Conservation (phyloP, 2,888 invertebrate species). For the Athrips mouffetella region DNA sequence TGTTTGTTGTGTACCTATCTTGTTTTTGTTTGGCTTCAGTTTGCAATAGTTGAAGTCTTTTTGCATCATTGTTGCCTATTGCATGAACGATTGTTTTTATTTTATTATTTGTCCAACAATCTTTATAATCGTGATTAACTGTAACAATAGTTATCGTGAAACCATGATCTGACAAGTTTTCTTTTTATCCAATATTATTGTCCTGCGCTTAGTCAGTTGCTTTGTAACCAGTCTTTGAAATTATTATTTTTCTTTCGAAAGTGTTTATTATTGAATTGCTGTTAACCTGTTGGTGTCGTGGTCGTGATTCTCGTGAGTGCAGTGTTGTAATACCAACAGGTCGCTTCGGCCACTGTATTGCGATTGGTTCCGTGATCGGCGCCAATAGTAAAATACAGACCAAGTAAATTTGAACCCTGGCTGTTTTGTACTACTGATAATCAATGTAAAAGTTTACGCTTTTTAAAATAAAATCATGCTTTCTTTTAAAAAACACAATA, state of each 20-base stretch:
- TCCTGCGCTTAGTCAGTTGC: not conserved
- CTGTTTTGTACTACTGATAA: not conserved
- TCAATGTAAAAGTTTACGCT: too few species aligned
- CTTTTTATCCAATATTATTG: not conserved
- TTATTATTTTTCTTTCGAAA: not conserved
- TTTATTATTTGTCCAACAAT: too few species aligned
- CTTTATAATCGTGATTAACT: too few species aligned
- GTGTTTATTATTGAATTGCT: not conserved
- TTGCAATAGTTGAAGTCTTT: too few species aligned
- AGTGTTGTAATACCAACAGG: not conserved
- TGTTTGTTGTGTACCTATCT: not conserved
- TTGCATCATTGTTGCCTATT: too few species aligned
- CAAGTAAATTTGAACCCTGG: not conserved
- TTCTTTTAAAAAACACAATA: too few species aligned
- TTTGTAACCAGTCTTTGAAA: too few species aligned
- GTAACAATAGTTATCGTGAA: not conserved
- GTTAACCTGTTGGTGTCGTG: slow-evolving; percentile 1
- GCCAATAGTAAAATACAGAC: not conserved
- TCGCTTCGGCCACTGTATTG: slow-evolving; percentile 7
- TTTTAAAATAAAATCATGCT: too few species aligned
- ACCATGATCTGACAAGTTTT: not conserved
- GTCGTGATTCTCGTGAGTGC: slow-evolving; percentile 5
- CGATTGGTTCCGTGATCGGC: slow-evolving; percentile 5
- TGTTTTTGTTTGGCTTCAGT: not conserved
- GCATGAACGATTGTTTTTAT: too few species aligned